Evolutionary conservation across 2,888 invertebrate species (phyloP), one percentile per base, ranked within the genome.

Genomic region (Agrochola circellaris): DNA sequence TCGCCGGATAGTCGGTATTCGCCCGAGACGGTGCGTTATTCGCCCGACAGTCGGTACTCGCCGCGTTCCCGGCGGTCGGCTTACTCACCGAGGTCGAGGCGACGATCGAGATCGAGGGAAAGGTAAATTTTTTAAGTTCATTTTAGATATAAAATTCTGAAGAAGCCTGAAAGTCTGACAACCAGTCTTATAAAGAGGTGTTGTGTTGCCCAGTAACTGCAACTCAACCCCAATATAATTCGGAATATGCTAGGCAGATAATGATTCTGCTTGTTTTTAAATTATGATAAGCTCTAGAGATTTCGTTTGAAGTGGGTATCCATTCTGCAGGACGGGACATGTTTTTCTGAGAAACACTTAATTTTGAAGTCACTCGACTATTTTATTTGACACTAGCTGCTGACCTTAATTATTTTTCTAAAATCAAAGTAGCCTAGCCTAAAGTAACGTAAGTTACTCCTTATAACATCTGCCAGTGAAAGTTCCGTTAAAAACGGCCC

Each of bases 1-100:
- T 97, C 97, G 75, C 97, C 97, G 1, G 97, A 97, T 81, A 94
- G 94, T 76, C 93, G 96, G 70, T 96, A 95, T 89, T 94, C 95
- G 85, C 95, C 96, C n/a, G 95, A 95, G 77, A 93, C 96, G 69
- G 89, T 93, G 73, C 91, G 96, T 64, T 96, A 96, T 89, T 94
- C 95, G 79, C 97, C 97, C 23, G 97, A 97, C 79, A 92, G 91
- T 56, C 91, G 93, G 13, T 95, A 95, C 92, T 95, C 95, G 81
- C 95, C 95, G 45, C 91, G 93, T 0, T 77, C 88, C 65, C 88
- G 91, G 23, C 92, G 91, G 23, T 90, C 91, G n/a, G 88, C 92
- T 1, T 94, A 93, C 89, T 92, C 93, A 34, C 92, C 93, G 5
- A 81, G 93, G 7, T 91, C 93, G 15, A 89, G 95, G 58, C 90